Percentiles rank a stretch among this genome's conserved stretches.
These are phyloP conservation scores for Synaphobranchus kaupii DNA, from an alignment of 2,797 vertebrate species.

Conservation along the genomic window DNA sequence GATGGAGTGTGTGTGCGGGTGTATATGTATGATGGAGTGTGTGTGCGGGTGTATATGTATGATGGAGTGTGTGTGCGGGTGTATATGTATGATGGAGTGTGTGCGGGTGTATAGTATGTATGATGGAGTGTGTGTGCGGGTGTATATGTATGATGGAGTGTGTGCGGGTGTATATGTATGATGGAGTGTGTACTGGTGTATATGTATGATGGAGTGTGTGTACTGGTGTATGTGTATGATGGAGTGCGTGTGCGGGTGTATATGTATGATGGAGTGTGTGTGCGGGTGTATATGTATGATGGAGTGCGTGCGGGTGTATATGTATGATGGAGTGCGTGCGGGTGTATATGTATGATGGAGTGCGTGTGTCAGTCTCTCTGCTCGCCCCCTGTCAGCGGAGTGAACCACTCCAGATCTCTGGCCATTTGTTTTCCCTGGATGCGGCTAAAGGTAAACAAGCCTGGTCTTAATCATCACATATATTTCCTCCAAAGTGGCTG, in stretches of 20 bases:
- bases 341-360: neutral
- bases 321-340: neutral
- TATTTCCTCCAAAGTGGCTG: conserved; percentile 57
- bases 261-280: too few relatives aligned
- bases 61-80: neutral
- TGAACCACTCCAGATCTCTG: neutral
- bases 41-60: neutral
- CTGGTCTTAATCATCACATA: conserved; percentile 51
- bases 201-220: neutral
- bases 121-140: too few relatives aligned
- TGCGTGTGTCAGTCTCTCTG: neutral
- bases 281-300: too few relatives aligned
- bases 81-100: neutral
- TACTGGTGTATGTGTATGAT: neutral
- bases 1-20: neutral
- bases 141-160: too few relatives aligned
- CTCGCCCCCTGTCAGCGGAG: neutral
- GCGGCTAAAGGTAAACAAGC: conserved; percentile 48
- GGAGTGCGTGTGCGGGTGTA: neutral
- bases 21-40: neutral
- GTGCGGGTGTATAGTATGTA: too few relatives aligned
- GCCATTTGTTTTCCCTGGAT: conserved; percentile 2
- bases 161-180: neutral
- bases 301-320: neutral
- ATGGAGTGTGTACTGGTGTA: neutral